Percentiles rank a stretch among this genome's conserved stretches.
Conservation (phyloP, 2,797 vertebrate species). For the Varecia variegata region DNA sequence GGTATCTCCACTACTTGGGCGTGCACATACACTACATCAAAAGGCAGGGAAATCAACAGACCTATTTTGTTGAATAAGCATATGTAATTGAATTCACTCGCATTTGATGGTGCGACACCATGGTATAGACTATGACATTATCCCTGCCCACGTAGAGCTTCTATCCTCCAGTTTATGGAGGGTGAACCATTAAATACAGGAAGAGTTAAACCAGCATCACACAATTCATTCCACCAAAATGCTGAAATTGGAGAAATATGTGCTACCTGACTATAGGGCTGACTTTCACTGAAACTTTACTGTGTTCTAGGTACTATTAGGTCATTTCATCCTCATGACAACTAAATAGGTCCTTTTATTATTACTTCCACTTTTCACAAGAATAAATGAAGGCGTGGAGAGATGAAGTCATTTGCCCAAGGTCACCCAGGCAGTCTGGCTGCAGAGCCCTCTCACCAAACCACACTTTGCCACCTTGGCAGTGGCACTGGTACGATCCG, state of each 20-base stretch:
- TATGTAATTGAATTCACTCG: neutral
- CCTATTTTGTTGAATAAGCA: neutral
- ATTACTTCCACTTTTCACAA: neutral
- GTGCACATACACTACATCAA: neutral
- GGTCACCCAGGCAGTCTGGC: neutral
- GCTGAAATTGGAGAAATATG: neutral
- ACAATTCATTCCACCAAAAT: neutral
- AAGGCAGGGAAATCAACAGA: neutral
- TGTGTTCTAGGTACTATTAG: neutral
- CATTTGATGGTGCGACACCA: neutral
- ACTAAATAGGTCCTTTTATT: neutral
- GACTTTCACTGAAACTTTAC: neutral
- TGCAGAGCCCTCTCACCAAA: neutral
- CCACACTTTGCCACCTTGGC: accelerated
- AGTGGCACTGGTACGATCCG: neutral
- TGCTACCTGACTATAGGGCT: neutral
- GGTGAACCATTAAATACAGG: neutral
- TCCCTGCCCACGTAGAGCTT: accelerated
- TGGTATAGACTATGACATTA: neutral
- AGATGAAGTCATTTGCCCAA: neutral
- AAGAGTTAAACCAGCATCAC: neutral
- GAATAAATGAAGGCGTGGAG: neutral
- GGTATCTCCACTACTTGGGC: neutral
- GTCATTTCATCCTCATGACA: neutral
- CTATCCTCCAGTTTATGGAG: neutral